Conservation (phyloP, 92 coral and sea anemone genomes). For the Epizoanthus rinbou region DNA sequence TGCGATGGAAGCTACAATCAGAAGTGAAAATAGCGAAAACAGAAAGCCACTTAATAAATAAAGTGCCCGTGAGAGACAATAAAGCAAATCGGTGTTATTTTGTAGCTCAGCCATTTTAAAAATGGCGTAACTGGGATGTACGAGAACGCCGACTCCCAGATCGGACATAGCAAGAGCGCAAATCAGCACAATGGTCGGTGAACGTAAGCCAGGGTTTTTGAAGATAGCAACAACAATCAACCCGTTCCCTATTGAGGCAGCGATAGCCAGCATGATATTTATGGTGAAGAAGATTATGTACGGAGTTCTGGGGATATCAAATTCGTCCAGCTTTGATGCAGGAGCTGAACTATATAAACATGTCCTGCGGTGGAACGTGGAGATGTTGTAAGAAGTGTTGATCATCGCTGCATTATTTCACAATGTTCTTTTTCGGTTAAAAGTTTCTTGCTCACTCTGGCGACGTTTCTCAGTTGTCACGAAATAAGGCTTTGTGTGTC, state of each 20-base stretch:
- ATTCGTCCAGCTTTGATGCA: not conserved
- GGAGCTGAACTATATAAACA: not conserved
- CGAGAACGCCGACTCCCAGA: slow-evolving; percentile 30
- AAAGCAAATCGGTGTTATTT: slow-evolving; percentile 7
- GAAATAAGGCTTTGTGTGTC: too few species aligned
- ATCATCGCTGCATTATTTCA: not conserved
- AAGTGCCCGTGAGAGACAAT: not conserved
- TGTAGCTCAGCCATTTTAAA: slow-evolving; percentile 29
- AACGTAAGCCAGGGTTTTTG: slow-evolving; percentile 22
- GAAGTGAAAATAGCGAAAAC: slow-evolving; percentile 5
- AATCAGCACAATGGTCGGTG: slow-evolving; percentile 37
- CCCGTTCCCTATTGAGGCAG: slow-evolving; percentile 25
- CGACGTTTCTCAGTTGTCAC: too few species aligned
- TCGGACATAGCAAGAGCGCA: slow-evolving; percentile 43
- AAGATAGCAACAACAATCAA: slow-evolving; percentile 27
- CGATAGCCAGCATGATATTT: slow-evolving; percentile 31
- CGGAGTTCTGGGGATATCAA: not conserved
- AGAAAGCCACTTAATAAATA: slow-evolving; percentile 16
- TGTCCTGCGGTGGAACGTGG: not conserved
- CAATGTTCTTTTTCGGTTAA: too few species aligned
- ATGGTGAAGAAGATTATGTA: not conserved
- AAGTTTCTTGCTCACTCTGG: too few species aligned
- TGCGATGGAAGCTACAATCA: slow-evolving; percentile 12
- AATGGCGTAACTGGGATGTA: slow-evolving; percentile 37
- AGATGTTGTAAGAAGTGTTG: not conserved